These are phyloP conservation scores for Pectinophora gossypiella DNA, from an alignment of 1,140 invertebrate genomes.

Conservation along the genomic window DNA sequence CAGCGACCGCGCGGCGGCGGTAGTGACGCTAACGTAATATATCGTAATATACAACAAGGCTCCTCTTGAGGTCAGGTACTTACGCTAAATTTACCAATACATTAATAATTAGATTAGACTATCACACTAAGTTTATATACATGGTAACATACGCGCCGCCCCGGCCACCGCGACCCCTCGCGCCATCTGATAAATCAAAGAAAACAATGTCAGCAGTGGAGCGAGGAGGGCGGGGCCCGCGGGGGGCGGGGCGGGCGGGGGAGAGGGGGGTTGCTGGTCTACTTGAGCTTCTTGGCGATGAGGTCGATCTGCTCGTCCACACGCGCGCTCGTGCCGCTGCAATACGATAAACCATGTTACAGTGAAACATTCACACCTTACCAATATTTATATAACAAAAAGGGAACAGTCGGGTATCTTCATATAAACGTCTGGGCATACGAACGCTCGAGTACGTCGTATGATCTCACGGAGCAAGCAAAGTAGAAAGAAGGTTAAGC, in stretches of 20 bases:
- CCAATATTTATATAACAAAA: too few species aligned
- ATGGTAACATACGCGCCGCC: background rate
- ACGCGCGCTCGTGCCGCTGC: slow-evolving; percentile 83
- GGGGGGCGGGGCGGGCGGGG: background rate
- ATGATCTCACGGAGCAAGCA: too few species aligned
- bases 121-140: background rate
- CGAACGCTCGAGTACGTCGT: too few species aligned
- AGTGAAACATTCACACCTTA: too few species aligned
- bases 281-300: slow-evolving; percentile 79
- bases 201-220: background rate
- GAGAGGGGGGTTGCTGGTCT: slow-evolving; percentile 2
- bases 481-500: too few species aligned
- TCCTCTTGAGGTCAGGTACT: slow-evolving; percentile 37
- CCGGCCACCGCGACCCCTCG: too few species aligned
- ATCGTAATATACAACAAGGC: slow-evolving; percentile 13
- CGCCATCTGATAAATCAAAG: too few species aligned
- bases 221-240: background rate
- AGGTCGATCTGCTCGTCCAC: slow-evolving; percentile 88
- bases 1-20: background rate
- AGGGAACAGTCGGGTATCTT: too few species aligned
- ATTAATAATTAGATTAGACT: background rate
- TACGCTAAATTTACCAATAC: slow-evolving; percentile 23
- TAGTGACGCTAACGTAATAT: slow-evolving; percentile 4
- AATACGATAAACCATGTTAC: background rate
- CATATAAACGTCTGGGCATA: too few species aligned